A percentile compares a stretch with the other conserved stretches of the same genome.
Conservation (phyloP, 1,140 invertebrate species). For the Heliconius congener region DNA sequence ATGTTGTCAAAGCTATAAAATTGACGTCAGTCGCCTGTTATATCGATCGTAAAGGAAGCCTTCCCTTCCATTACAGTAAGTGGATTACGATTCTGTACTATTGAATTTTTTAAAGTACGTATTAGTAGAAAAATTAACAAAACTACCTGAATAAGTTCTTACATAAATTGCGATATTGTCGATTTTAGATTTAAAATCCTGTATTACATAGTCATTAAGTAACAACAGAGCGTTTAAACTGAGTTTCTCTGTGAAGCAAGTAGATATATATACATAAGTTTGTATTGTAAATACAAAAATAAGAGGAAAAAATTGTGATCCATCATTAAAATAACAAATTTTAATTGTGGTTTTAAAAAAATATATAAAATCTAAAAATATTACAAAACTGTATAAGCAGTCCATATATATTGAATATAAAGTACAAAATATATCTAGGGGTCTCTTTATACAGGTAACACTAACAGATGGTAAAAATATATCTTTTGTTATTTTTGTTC, state of each 20-base stretch:
- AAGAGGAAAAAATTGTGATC: neutral
- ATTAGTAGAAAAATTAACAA: neutral
- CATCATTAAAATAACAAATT: neutral
- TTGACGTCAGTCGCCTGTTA: constrained; percentile 21
- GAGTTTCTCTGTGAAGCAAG: too few species aligned
- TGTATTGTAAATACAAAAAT: too few species aligned
- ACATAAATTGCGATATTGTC: too few species aligned
- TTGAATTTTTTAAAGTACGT: neutral
- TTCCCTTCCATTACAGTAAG: constrained; percentile 26
- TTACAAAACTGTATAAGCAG: neutral
- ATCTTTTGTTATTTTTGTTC: too few species aligned
- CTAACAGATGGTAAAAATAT: too few species aligned
- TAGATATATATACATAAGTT: too few species aligned
- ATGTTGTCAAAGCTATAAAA: constrained; percentile 29
- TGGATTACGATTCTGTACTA: constrained; percentile 1
- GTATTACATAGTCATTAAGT: too few species aligned
- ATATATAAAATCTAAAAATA: neutral
- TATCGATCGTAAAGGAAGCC: constrained; percentile 29
- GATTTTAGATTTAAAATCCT: too few species aligned
- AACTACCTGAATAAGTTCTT: neutral
- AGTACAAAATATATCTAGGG: neutral
- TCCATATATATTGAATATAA: neutral
- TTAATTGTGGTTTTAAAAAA: neutral
- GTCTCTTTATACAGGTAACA: too few species aligned
- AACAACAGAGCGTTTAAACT: too few species aligned